These are phyloP conservation scores for Picus viridis DNA, from an alignment of 2,797 vertebrate species.

Conservation along the genomic window DNA sequence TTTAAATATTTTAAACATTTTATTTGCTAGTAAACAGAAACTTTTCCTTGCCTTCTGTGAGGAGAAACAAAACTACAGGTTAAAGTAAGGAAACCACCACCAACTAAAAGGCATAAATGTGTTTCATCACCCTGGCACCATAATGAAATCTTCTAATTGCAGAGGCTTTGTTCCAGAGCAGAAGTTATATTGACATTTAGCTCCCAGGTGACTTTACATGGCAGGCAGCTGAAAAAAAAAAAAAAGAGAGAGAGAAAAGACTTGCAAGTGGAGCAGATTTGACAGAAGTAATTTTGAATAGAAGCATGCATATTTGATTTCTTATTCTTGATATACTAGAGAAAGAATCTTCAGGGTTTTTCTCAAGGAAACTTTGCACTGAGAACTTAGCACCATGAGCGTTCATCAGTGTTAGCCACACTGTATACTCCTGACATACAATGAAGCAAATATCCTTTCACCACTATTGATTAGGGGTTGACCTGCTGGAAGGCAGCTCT, in stretches of 20 bases:
- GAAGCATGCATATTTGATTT: neutral
- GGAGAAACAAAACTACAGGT: neutral
- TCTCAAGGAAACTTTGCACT: neutral
- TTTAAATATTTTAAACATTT: neutral
- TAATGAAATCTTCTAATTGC: neutral
- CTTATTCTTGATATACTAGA: neutral
- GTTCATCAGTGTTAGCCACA: neutral
- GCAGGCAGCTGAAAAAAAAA: neutral
- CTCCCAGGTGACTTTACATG: constrained; percentile 25
- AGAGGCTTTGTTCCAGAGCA: neutral
- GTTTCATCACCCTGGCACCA: neutral
- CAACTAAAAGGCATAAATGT: neutral
- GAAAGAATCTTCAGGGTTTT: neutral
- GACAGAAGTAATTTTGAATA: neutral
- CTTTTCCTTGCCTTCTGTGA: neutral
- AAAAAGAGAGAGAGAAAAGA: neutral
- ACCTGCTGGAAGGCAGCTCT: too few relatives aligned
- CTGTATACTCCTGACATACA: neutral
- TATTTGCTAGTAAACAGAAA: neutral
- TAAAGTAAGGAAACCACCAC: neutral
- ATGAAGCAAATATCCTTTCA: neutral
- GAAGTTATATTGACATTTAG: neutral
- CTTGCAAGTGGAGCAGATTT: neutral
- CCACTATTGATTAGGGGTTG: too few relatives aligned
- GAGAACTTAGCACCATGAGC: neutral